A percentile compares a stretch with the other conserved stretches of the same genome.
Evolutionary conservation across 1,140 invertebrate species (phyloP).

Genomic region (Potamilus streckersoni): DNA sequence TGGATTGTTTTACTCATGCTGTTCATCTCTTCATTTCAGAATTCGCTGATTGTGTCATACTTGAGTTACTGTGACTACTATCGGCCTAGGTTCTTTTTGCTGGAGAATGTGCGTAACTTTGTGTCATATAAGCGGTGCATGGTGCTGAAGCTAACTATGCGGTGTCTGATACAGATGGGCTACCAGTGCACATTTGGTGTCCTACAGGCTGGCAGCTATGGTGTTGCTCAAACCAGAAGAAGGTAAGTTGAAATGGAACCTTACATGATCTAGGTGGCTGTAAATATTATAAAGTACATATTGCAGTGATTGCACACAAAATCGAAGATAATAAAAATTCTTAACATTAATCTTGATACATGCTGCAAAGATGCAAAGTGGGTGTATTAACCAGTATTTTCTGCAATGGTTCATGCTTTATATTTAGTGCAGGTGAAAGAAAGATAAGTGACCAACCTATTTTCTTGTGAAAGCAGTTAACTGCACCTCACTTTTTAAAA

Average conservation of each 20-base stretch:
- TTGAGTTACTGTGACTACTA: constrained; percentile 90
- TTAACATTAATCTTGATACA: too few species aligned
- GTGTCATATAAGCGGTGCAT: constrained; percentile 84
- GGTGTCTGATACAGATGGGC: constrained; percentile 84
- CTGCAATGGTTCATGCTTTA: too few species aligned
- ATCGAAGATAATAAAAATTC: too few species aligned
- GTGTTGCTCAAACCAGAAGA: constrained; percentile 84
- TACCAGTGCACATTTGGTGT: constrained; percentile 91
- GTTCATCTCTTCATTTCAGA: constrained; percentile 68
- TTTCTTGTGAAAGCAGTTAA: too few species aligned
- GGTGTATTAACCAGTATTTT: too few species aligned
- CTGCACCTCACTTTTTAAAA: too few species aligned
- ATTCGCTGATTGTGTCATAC: constrained; percentile 86
- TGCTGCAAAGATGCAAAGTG: too few species aligned
- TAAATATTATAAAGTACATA: too few species aligned
- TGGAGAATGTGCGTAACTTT: constrained; percentile 92
- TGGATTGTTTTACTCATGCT: too few species aligned
- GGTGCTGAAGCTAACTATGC: constrained; percentile 84
- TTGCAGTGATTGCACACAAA: too few species aligned
- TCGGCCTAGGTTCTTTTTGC: constrained; percentile 84
- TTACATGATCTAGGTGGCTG: background rate
- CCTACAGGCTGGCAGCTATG: constrained; percentile 88
- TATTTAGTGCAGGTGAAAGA: too few species aligned
- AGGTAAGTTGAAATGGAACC: constrained; percentile 66
- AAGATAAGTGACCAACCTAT: too few species aligned